Evolutionary conservation across 2,797 vertebrate genomes (phyloP), one percentile per base, ranked within the genome.

Genomic region (Tamandua tetradactyla): DNA sequence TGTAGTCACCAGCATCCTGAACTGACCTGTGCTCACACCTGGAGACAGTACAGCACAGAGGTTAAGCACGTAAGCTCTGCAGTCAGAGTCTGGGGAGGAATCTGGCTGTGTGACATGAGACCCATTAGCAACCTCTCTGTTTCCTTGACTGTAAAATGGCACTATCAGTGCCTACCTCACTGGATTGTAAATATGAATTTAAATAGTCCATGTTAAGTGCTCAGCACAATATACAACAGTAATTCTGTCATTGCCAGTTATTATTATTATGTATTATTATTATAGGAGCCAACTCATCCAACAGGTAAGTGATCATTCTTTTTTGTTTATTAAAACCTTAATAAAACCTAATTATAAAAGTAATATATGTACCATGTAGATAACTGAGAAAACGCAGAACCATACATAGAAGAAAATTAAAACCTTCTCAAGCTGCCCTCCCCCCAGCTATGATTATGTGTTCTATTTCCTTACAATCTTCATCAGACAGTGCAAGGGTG

Each of bases 401-500:
- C 25, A 66, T 32, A 74, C 7, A 85, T 71, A 79, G 71, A 42
- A 59, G 30, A 64, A 80, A 72, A 69, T 22, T 42, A 49, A 64
- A 35, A 42, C 20, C n/a, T 30, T 15, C 8, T 7, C 71, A 10
- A 74, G 18, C 13, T 15, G 2, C 18, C 7, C 68, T 32, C 7
- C 52, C 7, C 10, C 37, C 37, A 27, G 14, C 0, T 15, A 2
- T 9, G 61, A 40, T 11, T n/a, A 14, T 2, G 4, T 30, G n/a
- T 11, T 27, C 12, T 6, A 1, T 42, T 18, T 78, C 62, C 8
- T 57, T 23, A 20, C 2, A 0, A 40, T n/a, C 61, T 84, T 8
- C 0, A 4, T 44, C 78, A 22, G 59, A 10, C 40, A 35, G 52
- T 7, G 0, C 25, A 22, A 0, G 32, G 32, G 23, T 0, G 1